Evolutionary conservation across 2,113 vertebrate species (phyloP), one percentile per base, ranked within the genome.

Genomic region (Poeciliopsis turrubarensis): DNA sequence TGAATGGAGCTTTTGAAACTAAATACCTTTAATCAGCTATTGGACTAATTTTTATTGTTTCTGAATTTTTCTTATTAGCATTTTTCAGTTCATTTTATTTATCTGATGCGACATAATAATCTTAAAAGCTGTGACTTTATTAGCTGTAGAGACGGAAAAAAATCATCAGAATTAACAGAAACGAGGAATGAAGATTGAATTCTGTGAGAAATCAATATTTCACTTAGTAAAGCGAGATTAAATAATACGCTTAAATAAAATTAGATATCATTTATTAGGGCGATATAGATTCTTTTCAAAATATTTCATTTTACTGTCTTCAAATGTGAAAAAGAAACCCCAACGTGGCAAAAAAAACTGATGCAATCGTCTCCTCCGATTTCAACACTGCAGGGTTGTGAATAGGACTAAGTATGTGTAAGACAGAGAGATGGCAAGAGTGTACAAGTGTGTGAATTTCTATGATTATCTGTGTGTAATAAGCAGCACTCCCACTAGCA

Each of bases 281-380:
- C 14, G 15, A n/a, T n/a, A 57, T 19, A 51, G 25, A 12, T 1
- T 47, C 57, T 63, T 41, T 41, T 41, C 39, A 62, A 4, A 39
- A 37, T 8, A 29, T 12, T 14, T 7, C 6, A 70, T 14, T 41
- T 11, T 4, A 72, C 54, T 64, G 62, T 69, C 47, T 15, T 26
- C 54, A 31, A 73, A 68, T 34, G 64, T 19, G 77, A 65, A 70
- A 29, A 74, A 30, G 10, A 77, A 85, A 32, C 64, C 39, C 25
- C 3, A 34, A 68, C 70, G 68, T n/a, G 9, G 69, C 70, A 77
- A 69, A 29, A 72, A 32, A 32, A 85, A 83, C 73, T 93, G 89
- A 94, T 89, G 90, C 86, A 93, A 91, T 89, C 75, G 72, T 67
- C 73, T 73, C 14, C 15, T 29, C 65, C 60, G 19, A 81, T 90